A percentile compares a stretch with the other conserved stretches of the same genome.
These are phyloP conservation scores for Atta cephalotes DNA, from an alignment of 1,140 invertebrate species.

Conservation along the genomic window DNA sequence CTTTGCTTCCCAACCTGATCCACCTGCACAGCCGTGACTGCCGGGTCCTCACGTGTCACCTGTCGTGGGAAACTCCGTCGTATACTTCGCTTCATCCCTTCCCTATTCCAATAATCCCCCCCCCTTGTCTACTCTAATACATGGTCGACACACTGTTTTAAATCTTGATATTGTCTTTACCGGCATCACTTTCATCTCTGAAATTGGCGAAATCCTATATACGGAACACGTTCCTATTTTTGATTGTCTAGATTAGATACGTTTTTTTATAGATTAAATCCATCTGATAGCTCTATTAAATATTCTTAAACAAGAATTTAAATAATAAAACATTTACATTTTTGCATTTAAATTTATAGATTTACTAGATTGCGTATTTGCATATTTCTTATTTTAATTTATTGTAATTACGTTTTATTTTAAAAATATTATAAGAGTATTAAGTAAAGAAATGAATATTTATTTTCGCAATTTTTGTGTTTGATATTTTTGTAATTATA, in stretches of 20 bases:
- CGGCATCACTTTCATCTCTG: background rate
- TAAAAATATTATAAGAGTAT: background rate
- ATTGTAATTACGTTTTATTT: constrained; percentile 17
- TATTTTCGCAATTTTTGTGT: background rate
- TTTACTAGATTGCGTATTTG: background rate
- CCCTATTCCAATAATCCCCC: constrained; percentile 55
- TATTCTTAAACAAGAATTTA: background rate
- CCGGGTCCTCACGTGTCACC: constrained; percentile 85
- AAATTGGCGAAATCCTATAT: background rate
- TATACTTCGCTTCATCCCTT: constrained; percentile 72
- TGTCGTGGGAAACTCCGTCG: constrained; percentile 83
- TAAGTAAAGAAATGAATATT: constrained; percentile 2
- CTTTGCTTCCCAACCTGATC: constrained; percentile 76
- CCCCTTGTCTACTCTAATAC: constrained; percentile 1
- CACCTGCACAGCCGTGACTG: constrained; percentile 81
- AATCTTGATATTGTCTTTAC: background rate
- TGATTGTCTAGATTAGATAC: background rate
- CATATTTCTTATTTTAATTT: background rate
- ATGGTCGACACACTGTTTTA: background rate
- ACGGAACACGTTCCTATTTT: background rate
- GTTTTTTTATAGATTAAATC: background rate
- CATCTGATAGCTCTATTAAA: background rate
- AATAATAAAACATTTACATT: background rate
- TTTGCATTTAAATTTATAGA: background rate
- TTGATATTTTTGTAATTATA: background rate